Conservation (phyloP, 2,888 invertebrate genomes). For the Leuctra nigra region DNA sequence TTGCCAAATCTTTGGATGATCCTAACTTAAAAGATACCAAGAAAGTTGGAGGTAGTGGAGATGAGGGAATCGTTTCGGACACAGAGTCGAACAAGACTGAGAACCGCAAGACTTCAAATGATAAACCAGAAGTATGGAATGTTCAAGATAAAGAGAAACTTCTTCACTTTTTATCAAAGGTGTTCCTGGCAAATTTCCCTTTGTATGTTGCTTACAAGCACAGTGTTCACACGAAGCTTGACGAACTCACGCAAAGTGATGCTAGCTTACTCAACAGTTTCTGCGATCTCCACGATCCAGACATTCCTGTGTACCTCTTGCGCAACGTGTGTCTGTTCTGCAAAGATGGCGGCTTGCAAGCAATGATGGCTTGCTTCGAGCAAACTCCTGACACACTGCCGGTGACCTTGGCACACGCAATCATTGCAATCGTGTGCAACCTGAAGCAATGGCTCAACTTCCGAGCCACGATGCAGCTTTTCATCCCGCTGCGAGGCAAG, state of each 20-base stretch:
- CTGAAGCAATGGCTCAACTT: conserved; percentile 91
- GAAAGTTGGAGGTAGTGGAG: no score
- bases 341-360: conserved; percentile 42
- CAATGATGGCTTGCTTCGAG: conserved; percentile 83
- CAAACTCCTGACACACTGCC: conserved; percentile 67
- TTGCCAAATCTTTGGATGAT: conserved; percentile 23
- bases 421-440: conserved; percentile 88
- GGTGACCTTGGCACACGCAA: conserved; percentile 83
- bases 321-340: conserved; percentile 92
- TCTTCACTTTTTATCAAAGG: conserved; percentile 80
- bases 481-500: conserved; percentile 79
- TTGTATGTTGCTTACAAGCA: conserved; percentile 72
- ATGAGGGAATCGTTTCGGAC: no score
- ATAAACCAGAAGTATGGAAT: conserved; percentile 49
- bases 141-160: conserved; percentile 82
- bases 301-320: conserved; percentile 83
- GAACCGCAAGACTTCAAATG: conserved; percentile 19
- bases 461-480: conserved; percentile 78
- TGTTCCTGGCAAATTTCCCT: conserved; percentile 45
- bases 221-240: conserved; percentile 62
- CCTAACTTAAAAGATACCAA: background rate
- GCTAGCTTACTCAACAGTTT: conserved; percentile 69
- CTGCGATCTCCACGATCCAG: conserved; percentile 90
- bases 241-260: conserved; percentile 79
- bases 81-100: conserved; percentile 21